phyloP scores from a whole-genome alignment of 2,888 invertebrate genomes.

The Brassicogethes aeneus region DNA sequence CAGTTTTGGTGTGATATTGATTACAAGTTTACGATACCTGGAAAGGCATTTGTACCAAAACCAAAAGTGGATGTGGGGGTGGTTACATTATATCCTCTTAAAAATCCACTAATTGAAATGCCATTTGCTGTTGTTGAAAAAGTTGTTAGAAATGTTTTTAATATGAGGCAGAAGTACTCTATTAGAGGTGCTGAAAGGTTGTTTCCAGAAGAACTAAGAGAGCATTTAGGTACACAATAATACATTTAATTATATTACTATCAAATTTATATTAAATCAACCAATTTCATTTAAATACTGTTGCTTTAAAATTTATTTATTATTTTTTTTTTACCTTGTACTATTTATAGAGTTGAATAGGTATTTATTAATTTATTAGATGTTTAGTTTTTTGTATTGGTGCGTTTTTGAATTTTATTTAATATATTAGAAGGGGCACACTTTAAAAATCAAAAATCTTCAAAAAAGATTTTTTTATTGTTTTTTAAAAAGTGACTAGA shows the following conservation, averaged over 20 bases:
- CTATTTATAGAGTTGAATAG: constrained; percentile 2
- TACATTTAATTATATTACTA: no score
- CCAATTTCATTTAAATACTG: no score
- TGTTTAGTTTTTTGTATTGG: no score
- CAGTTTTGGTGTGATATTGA: constrained; percentile 84
- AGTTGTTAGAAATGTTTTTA: constrained; percentile 77
- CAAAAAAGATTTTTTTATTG: no score
- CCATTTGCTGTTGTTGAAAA: constrained; percentile 86
- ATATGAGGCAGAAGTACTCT: constrained; percentile 78
- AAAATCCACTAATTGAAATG: constrained; percentile 57
- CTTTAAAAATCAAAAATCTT: no score
- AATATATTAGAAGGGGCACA: no score
- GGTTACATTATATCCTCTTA: constrained; percentile 75
- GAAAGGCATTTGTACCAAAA: constrained; percentile 83
- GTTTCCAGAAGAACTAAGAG: constrained; percentile 62
- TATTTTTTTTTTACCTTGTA: constrained; percentile 3
- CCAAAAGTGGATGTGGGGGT: constrained; percentile 97
- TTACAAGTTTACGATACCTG: constrained; percentile 81
- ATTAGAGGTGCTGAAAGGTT: constrained; percentile 60
- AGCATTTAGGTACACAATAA: constrained; percentile 56
- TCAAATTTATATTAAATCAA: no score
- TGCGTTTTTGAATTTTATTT: no score
- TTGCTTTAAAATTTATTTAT: no score
- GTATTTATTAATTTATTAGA: no score
- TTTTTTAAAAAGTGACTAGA: no score